Evolutionary conservation across 1,140 invertebrate genomes (phyloP).

Genomic region (Scaptomyza graminum): DNA sequence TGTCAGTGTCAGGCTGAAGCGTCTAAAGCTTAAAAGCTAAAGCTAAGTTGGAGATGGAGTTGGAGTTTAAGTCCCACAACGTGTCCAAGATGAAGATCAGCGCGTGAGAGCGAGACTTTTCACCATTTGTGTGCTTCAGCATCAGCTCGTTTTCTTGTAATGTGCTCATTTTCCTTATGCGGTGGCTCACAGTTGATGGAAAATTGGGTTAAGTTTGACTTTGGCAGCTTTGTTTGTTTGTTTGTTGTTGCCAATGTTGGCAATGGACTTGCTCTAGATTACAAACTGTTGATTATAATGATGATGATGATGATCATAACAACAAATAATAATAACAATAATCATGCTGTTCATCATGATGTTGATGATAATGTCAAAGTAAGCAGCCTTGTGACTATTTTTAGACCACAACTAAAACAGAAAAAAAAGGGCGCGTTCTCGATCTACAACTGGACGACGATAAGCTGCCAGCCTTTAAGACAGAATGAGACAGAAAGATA

Average conservation of each 20-base stretch:
- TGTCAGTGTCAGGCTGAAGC: slow-evolving; percentile 43
- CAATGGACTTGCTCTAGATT: slow-evolving; percentile 73
- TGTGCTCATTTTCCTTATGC: slow-evolving; percentile 80
- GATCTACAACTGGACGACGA: slow-evolving; percentile 58
- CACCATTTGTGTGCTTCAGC: slow-evolving; percentile 29
- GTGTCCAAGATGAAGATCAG: slow-evolving; percentile 72
- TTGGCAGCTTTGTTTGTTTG: slow-evolving; percentile 8
- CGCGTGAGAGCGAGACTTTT: slow-evolving; percentile 35
- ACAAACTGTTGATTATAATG: slow-evolving; percentile 35
- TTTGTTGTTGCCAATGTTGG: slow-evolving; percentile 22
- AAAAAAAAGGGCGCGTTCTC: slow-evolving; percentile 65
- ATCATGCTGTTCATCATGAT: neutral
- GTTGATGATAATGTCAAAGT: slow-evolving; percentile 46
- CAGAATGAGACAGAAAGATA: slow-evolving; percentile 3
- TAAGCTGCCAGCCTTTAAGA: slow-evolving; percentile 35
- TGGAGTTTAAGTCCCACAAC: slow-evolving; percentile 61
- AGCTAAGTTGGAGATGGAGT: neutral
- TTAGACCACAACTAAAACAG: slow-evolving; percentile 45
- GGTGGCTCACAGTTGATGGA: slow-evolving; percentile 44
- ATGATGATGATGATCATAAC: neutral
- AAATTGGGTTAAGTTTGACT: slow-evolving; percentile 75
- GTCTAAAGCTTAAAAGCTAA: neutral
- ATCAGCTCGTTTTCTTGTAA: slow-evolving; percentile 61
- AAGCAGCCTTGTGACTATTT: slow-evolving; percentile 66
- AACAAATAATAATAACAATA: neutral